phyloP scores from a whole-genome alignment of 2,888 invertebrate species.

The Sussaba pulchella region DNA sequence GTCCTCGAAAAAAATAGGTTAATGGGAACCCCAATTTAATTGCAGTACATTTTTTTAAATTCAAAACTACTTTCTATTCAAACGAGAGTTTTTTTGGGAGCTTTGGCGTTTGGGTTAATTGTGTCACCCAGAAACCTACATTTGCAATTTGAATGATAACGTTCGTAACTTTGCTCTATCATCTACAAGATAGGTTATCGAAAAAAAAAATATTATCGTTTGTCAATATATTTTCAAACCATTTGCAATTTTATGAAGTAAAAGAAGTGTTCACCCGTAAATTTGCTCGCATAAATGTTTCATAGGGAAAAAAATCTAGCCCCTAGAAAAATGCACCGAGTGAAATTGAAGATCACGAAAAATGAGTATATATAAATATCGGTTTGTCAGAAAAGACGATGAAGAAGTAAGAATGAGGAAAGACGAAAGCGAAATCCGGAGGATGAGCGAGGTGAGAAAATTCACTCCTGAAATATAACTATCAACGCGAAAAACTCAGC shows the following conservation, averaged over 20 bases:
- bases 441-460: slow-evolving; percentile 30
- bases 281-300: not conserved
- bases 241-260: not conserved
- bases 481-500: slow-evolving; percentile 53
- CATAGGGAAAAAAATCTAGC: not conserved
- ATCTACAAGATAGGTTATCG: not conserved
- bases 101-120: too few species aligned
- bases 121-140: too few species aligned
- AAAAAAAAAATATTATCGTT: not conserved
- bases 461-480: slow-evolving; percentile 55
- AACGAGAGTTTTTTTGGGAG: too few species aligned
- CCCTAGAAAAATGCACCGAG: not conserved
- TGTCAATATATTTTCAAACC: not conserved
- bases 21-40: too few species aligned
- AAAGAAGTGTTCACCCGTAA: not conserved
- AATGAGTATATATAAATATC: slow-evolving; percentile 16
- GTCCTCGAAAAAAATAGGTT: too few species aligned
- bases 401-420: slow-evolving; percentile 8
- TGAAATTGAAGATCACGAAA: not conserved
- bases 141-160: too few species aligned
- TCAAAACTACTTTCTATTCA: too few species aligned
- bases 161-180: not conserved
- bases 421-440: slow-evolving; percentile 8
- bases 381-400: slow-evolving; percentile 15
- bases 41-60: too few species aligned